These are phyloP conservation scores for Diploptera punctata DNA, from an alignment of 2,888 invertebrate genomes.

Conservation along the genomic window DNA sequence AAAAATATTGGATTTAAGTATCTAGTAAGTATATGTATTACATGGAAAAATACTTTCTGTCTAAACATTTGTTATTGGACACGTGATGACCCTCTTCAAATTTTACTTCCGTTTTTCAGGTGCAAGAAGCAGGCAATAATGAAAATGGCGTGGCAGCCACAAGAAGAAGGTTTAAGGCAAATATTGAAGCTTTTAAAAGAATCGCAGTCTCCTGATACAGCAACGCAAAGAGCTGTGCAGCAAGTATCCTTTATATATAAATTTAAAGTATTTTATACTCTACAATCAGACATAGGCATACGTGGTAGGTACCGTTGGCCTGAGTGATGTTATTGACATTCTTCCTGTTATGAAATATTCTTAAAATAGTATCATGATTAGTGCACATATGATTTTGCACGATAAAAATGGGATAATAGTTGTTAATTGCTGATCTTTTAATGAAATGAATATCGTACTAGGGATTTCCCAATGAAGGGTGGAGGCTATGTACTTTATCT, in stretches of 20 bases:
- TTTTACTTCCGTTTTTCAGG: slow-evolving; percentile 33
- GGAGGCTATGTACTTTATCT: too few species aligned
- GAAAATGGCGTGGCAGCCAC: slow-evolving; percentile 95
- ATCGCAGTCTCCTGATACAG: slow-evolving; percentile 97
- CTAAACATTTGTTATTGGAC: neutral
- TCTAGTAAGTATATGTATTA: too few species aligned
- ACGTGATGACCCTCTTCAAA: neutral
- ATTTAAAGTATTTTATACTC: neutral
- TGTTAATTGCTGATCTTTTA: too few species aligned
- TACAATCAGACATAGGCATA: neutral
- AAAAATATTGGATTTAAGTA: too few species aligned
- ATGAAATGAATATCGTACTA: too few species aligned
- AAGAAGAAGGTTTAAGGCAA: slow-evolving; percentile 95
- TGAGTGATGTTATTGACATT: slow-evolving; percentile 16
- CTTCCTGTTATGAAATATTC: slow-evolving; percentile 10
- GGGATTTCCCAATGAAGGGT: too few species aligned
- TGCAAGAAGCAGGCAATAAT: slow-evolving; percentile 46
- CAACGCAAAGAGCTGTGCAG: slow-evolving; percentile 95
- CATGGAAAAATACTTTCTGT: too few species aligned
- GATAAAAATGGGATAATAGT: too few species aligned
- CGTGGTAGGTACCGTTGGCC: neutral
- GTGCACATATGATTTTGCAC: too few species aligned
- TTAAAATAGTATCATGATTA: neutral
- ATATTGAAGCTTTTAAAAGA: slow-evolving; percentile 96
- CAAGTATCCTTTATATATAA: slow-evolving; percentile 69